Evolutionary conservation across 2,797 vertebrate species (phyloP).

Genomic region (Vultur gryphus): DNA sequence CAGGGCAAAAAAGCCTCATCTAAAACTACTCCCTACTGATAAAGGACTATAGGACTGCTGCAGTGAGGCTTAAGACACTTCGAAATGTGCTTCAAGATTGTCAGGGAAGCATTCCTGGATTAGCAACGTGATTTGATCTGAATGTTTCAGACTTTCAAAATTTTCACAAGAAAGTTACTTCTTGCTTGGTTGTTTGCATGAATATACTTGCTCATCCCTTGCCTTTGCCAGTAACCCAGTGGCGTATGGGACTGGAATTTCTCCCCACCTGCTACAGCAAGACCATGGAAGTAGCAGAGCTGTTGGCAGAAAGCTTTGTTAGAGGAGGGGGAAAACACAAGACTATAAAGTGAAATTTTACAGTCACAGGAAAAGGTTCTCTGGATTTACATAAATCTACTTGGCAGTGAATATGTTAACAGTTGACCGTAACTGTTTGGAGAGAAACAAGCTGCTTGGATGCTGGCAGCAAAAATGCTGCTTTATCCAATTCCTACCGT

Average conservation of each 20-base stretch:
- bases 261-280: not conserved
- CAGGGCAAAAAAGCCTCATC: not conserved
- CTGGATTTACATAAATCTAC: not conserved
- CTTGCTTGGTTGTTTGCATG: not conserved
- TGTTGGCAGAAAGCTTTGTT: not conserved
- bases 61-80: not conserved
- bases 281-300: not conserved
- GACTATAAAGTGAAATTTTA: not conserved
- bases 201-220: not conserved
- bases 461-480: conserved; percentile 13
- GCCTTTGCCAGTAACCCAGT: not conserved
- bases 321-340: not conserved
- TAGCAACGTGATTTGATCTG: not conserved
- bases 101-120: not conserved
- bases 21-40: not conserved
- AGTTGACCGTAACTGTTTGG: conserved; percentile 4
- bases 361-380: not conserved
- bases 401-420: conserved; percentile 38
- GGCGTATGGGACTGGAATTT: not conserved
- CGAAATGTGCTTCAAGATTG: not conserved
- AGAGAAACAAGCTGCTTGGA: conserved; percentile 37
- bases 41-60: not conserved
- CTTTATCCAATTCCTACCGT: not conserved
- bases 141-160: not conserved
- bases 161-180: not conserved